These are phyloP conservation scores for Pantelozetes paolii DNA, from an alignment of 2,888 invertebrate species.

Conservation along the genomic window DNA sequence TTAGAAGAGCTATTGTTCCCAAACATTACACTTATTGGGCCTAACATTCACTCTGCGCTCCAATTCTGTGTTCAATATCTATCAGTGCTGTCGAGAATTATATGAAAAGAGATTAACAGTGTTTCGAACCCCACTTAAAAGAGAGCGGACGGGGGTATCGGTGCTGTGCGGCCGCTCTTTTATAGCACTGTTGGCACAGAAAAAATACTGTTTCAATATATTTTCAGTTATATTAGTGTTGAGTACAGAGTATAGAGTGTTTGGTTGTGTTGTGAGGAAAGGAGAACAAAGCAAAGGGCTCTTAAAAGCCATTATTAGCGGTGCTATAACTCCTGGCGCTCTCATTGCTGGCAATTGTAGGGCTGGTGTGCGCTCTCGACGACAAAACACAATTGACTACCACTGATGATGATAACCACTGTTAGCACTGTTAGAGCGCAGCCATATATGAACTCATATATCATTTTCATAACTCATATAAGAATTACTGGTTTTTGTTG, in stretches of 20 bases:
- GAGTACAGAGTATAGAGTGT: constrained; percentile 17
- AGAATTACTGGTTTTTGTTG: constrained; percentile 3
- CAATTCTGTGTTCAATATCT: constrained; percentile 7
- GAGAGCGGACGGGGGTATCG: constrained; percentile 7
- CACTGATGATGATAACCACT: constrained; percentile 10
- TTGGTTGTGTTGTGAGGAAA: not conserved
- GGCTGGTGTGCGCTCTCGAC: not conserved
- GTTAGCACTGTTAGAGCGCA: not conserved
- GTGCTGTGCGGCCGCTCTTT: not conserved
- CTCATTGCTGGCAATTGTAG: constrained; percentile 11
- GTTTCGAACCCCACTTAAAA: constrained; percentile 14
- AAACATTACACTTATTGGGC: not conserved
- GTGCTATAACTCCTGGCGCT: constrained; percentile 15
- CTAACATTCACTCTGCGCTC: not conserved
- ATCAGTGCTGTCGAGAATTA: not conserved
- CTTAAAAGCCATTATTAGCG: constrained; percentile 19
- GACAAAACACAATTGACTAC: constrained; percentile 20
- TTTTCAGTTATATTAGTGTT: not conserved
- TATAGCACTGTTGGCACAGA: not conserved
- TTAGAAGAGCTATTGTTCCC: not conserved
- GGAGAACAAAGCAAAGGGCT: constrained; percentile 19
- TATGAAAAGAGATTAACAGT: constrained; percentile 27
- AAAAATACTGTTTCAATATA: constrained; percentile 5
- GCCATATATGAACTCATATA: constrained; percentile 12
- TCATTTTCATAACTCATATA: constrained; percentile 26